Percentiles rank a stretch among this genome's conserved stretches.
Conservation (phyloP, 2,888 invertebrate species). For the Drosophila differens region DNA sequence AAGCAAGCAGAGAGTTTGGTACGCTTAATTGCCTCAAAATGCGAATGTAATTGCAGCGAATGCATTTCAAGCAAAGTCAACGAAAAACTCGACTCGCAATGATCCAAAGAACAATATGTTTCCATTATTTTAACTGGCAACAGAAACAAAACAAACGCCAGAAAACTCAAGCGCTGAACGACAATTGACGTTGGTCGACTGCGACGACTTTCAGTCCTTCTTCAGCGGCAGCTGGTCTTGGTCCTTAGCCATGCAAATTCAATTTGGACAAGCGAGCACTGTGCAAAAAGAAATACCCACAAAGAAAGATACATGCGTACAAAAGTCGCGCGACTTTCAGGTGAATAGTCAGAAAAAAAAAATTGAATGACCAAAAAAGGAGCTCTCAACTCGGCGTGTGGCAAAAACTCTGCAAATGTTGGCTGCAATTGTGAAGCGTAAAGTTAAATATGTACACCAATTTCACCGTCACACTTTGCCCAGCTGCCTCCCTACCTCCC, state of each 20-base stretch:
- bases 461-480: neutral
- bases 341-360: slow-evolving; percentile 38
- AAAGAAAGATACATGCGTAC: slow-evolving; percentile 67
- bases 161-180: slow-evolving; percentile 50
- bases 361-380: slow-evolving; percentile 36
- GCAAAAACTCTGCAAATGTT: slow-evolving; percentile 61
- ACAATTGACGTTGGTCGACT: slow-evolving; percentile 57
- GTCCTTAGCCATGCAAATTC: slow-evolving; percentile 76
- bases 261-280: slow-evolving; percentile 60
- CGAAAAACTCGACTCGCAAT: slow-evolving; percentile 8
- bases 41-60: slow-evolving; percentile 71
- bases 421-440: slow-evolving; percentile 62
- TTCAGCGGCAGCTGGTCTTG: slow-evolving; percentile 57
- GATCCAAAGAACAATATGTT: slow-evolving; percentile 42
- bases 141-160: neutral
- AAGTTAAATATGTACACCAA: slow-evolving; percentile 69
- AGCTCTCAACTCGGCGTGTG: slow-evolving; percentile 6
- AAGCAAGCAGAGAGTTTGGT: slow-evolving; percentile 21
- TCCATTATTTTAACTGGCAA: slow-evolving; percentile 62
- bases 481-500: neutral
- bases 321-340: slow-evolving; percentile 71
- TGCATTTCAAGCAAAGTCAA: slow-evolving; percentile 36
- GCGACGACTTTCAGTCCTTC: slow-evolving; percentile 20
- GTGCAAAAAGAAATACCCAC: slow-evolving; percentile 22
- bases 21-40: slow-evolving; percentile 75